These are phyloP conservation scores for Hypotaenidia okinawae DNA, from an alignment of 2,797 vertebrate species.

Conservation along the genomic window DNA sequence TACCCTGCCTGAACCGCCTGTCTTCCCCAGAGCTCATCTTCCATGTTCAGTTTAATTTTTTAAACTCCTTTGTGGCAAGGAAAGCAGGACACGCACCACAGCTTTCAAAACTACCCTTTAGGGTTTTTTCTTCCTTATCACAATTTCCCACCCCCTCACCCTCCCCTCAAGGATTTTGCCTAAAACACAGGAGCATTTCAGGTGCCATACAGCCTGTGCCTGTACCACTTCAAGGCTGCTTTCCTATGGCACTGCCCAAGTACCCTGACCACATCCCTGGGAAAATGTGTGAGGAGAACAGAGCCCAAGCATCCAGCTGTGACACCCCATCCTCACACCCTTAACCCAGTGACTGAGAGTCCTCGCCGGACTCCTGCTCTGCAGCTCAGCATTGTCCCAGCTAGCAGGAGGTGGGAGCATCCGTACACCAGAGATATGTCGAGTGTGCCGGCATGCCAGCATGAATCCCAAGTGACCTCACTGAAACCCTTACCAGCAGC, in stretches of 20 bases:
- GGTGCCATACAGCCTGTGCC: rapidly evolving
- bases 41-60: neutral
- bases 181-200: no score
- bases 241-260: rapidly evolving
- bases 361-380: neutral
- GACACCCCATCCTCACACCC: rapidly evolving
- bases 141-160: neutral
- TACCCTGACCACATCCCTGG: neutral
- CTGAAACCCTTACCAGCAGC: neutral
- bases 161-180: neutral
- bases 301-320: neutral
- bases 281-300: neutral
- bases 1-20: neutral
- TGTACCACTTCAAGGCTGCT: neutral
- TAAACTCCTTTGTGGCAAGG: neutral
- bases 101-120: neutral
- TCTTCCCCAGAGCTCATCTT: neutral
- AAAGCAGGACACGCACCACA: neutral
- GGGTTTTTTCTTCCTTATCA: no score
- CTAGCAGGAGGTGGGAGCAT: neutral
- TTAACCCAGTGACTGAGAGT: rapidly evolving
- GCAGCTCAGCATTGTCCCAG: no score
- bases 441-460: rapidly evolving
- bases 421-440: neutral
- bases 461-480: neutral